Percentiles rank a stretch among this genome's conserved stretches.
These are phyloP conservation scores for Hypotaenidia philippensis DNA, from an alignment of 2,797 vertebrate species.

Conservation along the genomic window DNA sequence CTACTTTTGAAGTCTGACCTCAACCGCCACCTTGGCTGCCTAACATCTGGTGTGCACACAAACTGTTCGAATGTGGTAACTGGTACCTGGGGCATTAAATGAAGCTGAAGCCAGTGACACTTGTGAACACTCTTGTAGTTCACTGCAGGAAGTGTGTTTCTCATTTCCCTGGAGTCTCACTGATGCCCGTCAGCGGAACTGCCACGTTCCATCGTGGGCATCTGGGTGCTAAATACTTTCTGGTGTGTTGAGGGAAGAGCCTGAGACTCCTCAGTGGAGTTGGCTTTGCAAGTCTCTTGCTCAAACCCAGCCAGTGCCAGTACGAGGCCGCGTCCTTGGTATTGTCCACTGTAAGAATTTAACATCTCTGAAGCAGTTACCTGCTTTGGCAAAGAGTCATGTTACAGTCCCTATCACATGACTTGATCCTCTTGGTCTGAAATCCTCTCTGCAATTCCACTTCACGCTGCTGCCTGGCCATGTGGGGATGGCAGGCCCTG, in stretches of 20 bases:
- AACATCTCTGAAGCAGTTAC: background rate
- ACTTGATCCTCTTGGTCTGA: background rate
- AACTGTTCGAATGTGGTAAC: fast-evolving
- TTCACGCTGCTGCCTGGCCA: fast-evolving
- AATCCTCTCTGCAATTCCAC: background rate
- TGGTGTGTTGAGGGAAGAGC: background rate
- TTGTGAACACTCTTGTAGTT: fast-evolving
- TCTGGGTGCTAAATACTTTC: fast-evolving
- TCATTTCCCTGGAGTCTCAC: background rate
- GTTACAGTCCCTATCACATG: fast-evolving
- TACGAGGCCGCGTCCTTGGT: fast-evolving
- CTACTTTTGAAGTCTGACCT: background rate
- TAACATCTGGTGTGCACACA: fast-evolving
- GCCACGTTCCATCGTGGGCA: fast-evolving
- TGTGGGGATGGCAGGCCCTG: fast-evolving
- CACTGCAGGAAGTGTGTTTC: fast-evolving
- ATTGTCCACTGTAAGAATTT: background rate
- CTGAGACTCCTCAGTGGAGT: background rate
- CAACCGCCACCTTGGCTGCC: fast-evolving
- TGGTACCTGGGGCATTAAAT: background rate
- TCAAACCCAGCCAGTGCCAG: background rate
- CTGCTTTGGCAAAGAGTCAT: background rate
- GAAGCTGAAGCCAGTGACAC: fast-evolving
- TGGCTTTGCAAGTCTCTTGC: background rate
- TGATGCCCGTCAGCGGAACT: background rate